A percentile compares a stretch with the other conserved stretches of the same genome.
These are phyloP conservation scores for Samia ricini DNA, from an alignment of 1,140 invertebrate species.

Conservation along the genomic window DNA sequence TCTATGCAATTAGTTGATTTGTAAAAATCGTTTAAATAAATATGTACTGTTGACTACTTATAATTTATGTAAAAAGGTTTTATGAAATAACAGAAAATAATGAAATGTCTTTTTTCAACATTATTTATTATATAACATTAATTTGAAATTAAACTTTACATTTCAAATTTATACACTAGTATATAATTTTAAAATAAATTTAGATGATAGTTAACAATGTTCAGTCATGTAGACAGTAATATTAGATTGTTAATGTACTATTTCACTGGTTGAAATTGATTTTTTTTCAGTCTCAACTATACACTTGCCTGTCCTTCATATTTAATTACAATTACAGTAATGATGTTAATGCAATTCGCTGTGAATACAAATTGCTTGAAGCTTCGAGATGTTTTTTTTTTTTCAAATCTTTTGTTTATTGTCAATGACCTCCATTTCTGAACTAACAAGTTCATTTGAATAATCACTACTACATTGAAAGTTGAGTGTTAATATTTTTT, in stretches of 20 bases:
- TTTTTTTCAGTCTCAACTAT: constrained; percentile 11
- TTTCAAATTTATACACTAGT: too few species aligned
- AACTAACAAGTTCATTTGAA: constrained; percentile 13
- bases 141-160: too few species aligned
- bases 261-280: constrained; percentile 20
- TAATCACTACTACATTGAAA: constrained; percentile 19
- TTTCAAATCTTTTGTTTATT: constrained; percentile 2
- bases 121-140: too few species aligned
- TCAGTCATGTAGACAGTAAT: constrained; percentile 13
- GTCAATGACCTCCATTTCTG: constrained; percentile 12
- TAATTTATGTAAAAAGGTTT: too few species aligned
- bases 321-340: constrained; percentile 16
- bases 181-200: not conserved
- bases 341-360: constrained; percentile 6
- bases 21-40: too few species aligned
- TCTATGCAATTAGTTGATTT: too few species aligned
- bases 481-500: constrained; percentile 8
- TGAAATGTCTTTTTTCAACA: too few species aligned
- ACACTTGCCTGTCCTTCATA: constrained; percentile 8
- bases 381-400: not conserved
- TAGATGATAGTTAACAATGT: not conserved
- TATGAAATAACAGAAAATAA: too few species aligned
- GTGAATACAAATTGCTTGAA: not conserved
- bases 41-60: too few species aligned
- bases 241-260: constrained; percentile 15